Conservation (phyloP, 1,140 invertebrate genomes). For the Tetramorium simillimum region DNA sequence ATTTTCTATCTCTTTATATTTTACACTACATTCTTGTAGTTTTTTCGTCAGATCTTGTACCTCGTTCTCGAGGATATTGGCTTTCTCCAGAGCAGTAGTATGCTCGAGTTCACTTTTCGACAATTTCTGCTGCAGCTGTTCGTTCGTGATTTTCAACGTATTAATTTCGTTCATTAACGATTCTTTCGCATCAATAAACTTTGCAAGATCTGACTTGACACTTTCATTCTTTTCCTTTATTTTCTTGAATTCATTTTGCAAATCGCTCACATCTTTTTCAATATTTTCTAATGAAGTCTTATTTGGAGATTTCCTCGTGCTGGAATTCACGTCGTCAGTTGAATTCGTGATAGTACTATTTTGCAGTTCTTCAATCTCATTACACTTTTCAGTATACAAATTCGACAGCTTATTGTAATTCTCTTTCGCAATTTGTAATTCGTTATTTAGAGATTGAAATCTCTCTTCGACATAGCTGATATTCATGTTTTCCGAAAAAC, state of each 20-base stretch:
- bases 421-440: constrained; percentile 58
- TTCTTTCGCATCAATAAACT: constrained; percentile 41
- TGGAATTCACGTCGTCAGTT: background rate
- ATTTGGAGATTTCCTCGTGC: background rate
- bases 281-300: constrained; percentile 41
- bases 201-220: constrained; percentile 23
- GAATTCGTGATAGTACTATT: background rate
- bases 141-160: constrained; percentile 25
- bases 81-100: constrained; percentile 35
- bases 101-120: constrained; percentile 24
- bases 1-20: constrained; percentile 22
- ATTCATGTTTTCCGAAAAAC: constrained; percentile 56
- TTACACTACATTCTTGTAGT: constrained; percentile 52
- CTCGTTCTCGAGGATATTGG: constrained; percentile 70
- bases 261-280: constrained; percentile 9
- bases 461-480: constrained; percentile 58
- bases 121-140: constrained; percentile 50
- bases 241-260: constrained; percentile 50
- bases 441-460: constrained; percentile 50
- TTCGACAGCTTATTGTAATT: constrained; percentile 49
- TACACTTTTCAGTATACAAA: constrained; percentile 54
- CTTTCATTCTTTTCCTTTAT: constrained; percentile 45
- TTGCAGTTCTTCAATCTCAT: constrained; percentile 55
- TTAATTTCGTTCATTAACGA: constrained; percentile 47
- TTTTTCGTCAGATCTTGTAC: constrained; percentile 64